Evolutionary conservation across 2,888 invertebrate genomes (phyloP).

Genomic region (Scaptomyza cyrtandrae): DNA sequence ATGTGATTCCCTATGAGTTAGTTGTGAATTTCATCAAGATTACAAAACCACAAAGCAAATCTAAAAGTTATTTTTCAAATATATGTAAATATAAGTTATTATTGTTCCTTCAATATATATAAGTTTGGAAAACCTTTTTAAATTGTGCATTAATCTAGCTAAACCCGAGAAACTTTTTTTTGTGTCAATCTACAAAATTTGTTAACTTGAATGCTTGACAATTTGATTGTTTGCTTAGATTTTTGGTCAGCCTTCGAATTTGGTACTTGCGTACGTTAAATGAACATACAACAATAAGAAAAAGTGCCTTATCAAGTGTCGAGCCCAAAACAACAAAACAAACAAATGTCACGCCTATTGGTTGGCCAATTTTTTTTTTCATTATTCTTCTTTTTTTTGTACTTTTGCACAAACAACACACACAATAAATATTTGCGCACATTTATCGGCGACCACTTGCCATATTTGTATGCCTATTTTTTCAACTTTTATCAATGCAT

Average conservation of each 20-base stretch:
- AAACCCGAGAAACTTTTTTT: constrained; percentile 8
- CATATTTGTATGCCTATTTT: constrained; percentile 60
- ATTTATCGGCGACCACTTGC: constrained; percentile 51
- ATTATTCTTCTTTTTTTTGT: not conserved
- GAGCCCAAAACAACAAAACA: not conserved
- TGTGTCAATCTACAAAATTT: not conserved
- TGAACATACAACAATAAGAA: constrained; percentile 13
- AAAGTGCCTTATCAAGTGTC: constrained; percentile 18
- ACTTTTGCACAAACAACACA: constrained; percentile 2
- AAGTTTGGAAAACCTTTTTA: too few species aligned
- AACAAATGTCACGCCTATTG: not conserved
- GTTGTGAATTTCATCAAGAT: not conserved
- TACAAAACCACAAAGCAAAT: not conserved
- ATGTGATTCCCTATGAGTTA: not conserved
- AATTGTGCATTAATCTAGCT: too few species aligned
- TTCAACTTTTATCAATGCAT: constrained; percentile 61
- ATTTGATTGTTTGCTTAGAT: constrained; percentile 34
- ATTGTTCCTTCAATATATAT: too few species aligned
- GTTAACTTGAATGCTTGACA: constrained; percentile 37
- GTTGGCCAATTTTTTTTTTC: not conserved
- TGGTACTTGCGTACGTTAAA: constrained; percentile 38
- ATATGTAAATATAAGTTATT: too few species aligned
- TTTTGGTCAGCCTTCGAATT: constrained; percentile 14
- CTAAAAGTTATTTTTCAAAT: too few species aligned
- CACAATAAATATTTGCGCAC: constrained; percentile 50